Conservation (phyloP, 92 coral and sea anemone genomes). For the Zoanthus solanderi region DNA sequence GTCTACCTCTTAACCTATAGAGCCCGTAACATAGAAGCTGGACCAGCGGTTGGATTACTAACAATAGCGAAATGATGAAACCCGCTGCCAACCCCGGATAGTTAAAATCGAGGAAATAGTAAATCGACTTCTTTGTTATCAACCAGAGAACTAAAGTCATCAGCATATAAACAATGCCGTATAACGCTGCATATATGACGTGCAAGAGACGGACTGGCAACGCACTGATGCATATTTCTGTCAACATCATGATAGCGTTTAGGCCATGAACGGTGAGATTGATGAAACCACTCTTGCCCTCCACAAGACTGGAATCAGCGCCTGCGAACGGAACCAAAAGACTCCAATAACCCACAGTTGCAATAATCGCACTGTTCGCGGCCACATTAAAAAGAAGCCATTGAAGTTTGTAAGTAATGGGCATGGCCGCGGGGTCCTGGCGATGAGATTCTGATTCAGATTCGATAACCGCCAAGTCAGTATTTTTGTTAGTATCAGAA, state of each 20-base stretch:
- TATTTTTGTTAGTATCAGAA: not conserved
- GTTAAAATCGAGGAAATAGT: slow-evolving; percentile 58
- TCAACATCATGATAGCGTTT: slow-evolving; percentile 57
- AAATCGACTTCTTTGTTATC: slow-evolving; percentile 16
- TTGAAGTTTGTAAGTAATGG: slow-evolving; percentile 22
- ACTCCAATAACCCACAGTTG: slow-evolving; percentile 68
- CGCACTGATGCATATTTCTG: slow-evolving; percentile 44
- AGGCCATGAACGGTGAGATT: slow-evolving; percentile 57
- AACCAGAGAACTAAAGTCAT: slow-evolving; percentile 54
- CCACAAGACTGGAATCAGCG: not conserved
- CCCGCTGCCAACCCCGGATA: slow-evolving; percentile 53
- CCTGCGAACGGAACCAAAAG: slow-evolving; percentile 23
- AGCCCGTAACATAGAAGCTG: slow-evolving; percentile 61
- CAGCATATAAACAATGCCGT: slow-evolving; percentile 44
- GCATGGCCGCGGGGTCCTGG: slow-evolving; percentile 18
- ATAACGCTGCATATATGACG: slow-evolving; percentile 46
- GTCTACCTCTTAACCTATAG: slow-evolving; percentile 51
- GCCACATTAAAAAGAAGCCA: slow-evolving; percentile 65
- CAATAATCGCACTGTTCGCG: slow-evolving; percentile 63
- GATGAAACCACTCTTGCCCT: slow-evolving; percentile 41
- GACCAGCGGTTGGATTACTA: slow-evolving; percentile 60
- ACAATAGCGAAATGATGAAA: not conserved
- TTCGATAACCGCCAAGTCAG: not conserved
- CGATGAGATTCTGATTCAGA: not conserved
- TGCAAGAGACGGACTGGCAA: slow-evolving; percentile 65